Evolutionary conservation across 2,113 vertebrate species (phyloP).

Genomic region (Narcine bancroftii): DNA sequence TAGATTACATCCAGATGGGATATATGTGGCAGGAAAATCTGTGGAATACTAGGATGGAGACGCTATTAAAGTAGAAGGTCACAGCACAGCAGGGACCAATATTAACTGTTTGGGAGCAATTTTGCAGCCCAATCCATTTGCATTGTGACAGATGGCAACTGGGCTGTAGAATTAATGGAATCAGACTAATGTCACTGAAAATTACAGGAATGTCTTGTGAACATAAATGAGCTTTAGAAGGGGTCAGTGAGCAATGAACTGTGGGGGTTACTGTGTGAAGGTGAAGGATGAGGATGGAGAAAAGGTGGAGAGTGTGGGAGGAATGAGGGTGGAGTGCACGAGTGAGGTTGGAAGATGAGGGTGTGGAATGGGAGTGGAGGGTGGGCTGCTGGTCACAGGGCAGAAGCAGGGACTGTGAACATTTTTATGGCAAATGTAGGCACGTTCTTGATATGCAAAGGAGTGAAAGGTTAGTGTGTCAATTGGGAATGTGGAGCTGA

Average conservation of each 20-base stretch:
- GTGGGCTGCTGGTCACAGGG: too few species aligned
- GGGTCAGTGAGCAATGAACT: too few species aligned
- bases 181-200: neutral
- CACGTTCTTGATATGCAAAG: too few species aligned
- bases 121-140: neutral
- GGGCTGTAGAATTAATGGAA: too few species aligned
- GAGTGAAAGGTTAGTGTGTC: too few species aligned
- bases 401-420: too few species aligned
- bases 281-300: neutral
- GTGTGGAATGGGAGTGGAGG: too few species aligned
- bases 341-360: too few species aligned
- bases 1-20: slow-evolving; percentile 31
- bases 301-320: too few species aligned
- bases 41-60: neutral
- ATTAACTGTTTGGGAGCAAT: neutral
- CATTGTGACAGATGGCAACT: neutral
- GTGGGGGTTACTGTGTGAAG: neutral
- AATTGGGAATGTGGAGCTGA: too few species aligned
- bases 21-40: neutral
- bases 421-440: too few species aligned
- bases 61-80: neutral
- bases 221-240: neutral
- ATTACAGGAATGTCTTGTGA: neutral
- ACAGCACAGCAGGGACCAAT: neutral
- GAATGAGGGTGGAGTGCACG: too few species aligned